Evolutionary conservation across 2,797 vertebrate genomes (phyloP).

Genomic region (Anas acuta): DNA sequence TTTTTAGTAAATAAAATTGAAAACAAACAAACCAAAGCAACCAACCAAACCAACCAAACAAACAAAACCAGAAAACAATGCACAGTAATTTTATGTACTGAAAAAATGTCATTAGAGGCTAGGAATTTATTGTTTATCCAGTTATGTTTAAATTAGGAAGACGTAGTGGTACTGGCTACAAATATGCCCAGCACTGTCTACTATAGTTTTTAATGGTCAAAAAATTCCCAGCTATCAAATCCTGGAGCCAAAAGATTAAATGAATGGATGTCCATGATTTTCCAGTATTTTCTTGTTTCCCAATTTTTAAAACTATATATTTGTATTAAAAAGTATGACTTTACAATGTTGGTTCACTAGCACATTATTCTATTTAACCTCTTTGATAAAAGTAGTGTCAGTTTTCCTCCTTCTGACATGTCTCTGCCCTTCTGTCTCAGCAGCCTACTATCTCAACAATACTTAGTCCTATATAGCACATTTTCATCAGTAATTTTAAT

Average conservation of each 20-base stretch:
- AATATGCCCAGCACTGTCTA: background rate
- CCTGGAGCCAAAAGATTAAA: background rate
- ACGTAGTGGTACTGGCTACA: background rate
- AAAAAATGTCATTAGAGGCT: background rate
- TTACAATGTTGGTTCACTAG: background rate
- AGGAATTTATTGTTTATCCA: background rate
- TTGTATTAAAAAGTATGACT: background rate
- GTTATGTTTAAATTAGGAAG: background rate
- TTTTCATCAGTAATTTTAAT: background rate
- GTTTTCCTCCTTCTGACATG: background rate
- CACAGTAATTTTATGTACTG: background rate
- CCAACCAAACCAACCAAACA: too few species aligned
- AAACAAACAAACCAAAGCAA: background rate
- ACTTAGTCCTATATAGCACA: background rate
- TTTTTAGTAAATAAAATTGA: background rate
- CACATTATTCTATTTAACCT: background rate
- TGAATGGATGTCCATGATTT: accelerated
- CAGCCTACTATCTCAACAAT: accelerated
- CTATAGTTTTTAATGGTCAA: background rate
- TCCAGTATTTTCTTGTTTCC: background rate
- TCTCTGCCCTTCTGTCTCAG: background rate
- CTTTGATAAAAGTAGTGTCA: background rate
- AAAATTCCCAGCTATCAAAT: background rate
- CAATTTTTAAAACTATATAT: background rate
- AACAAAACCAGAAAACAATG: too few species aligned